Conservation (phyloP, 2,797 vertebrate genomes). For the Muscicapa striata region DNA sequence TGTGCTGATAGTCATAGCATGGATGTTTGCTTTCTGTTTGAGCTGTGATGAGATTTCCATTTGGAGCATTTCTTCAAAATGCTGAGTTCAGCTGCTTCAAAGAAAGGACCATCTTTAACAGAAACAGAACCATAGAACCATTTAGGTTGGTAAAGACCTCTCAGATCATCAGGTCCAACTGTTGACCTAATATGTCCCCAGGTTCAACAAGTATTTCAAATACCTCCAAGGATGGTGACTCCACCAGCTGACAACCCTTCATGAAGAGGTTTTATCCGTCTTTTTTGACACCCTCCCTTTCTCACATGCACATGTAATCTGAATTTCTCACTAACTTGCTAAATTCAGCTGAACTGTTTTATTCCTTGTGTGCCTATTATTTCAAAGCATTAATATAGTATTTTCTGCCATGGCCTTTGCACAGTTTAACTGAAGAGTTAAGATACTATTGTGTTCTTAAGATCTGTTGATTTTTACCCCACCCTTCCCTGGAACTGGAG, state of each 20-base stretch:
- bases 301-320: not conserved
- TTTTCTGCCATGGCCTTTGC: not conserved
- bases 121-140: not conserved
- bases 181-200: not conserved
- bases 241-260: not conserved
- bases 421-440: not conserved
- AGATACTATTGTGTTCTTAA: not conserved
- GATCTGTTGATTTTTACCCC: not conserved
- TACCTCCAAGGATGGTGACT: not conserved
- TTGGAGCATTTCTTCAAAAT: not conserved
- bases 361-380: not conserved
- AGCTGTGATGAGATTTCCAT: not conserved
- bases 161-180: not conserved
- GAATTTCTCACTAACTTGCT: not conserved
- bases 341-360: not conserved
- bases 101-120: not conserved
- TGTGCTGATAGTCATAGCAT: not conserved
- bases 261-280: not conserved
- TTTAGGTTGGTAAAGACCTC: not conserved
- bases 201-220: not conserved
- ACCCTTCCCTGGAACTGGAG: not conserved
- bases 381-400: not conserved
- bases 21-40: not conserved
- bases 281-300: not conserved
- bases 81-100: not conserved